A percentile compares a stretch with the other conserved stretches of the same genome.
Evolutionary conservation across 2,113 vertebrate species (phyloP).

Genomic region (Myiopsitta monachus): DNA sequence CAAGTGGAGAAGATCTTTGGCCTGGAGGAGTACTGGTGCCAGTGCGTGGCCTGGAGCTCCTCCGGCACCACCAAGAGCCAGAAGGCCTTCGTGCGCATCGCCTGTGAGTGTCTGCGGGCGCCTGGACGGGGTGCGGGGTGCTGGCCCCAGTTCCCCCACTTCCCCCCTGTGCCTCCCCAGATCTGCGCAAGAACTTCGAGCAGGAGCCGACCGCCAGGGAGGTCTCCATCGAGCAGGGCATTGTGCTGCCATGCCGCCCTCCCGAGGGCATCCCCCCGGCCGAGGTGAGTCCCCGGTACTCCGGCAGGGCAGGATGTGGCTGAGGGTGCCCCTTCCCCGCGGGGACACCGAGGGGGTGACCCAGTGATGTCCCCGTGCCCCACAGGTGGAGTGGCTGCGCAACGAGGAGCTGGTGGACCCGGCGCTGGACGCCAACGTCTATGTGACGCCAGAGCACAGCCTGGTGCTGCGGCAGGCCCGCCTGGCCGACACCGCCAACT

Average conservation of each 20-base stretch:
- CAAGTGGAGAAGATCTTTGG: conserved; percentile 99
- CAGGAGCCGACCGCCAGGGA: conserved; percentile 92
- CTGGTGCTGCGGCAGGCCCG: conserved; percentile 93
- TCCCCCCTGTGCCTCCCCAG: conserved; percentile 66
- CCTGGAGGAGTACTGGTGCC: conserved; percentile 97
- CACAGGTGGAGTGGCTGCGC: conserved; percentile 95
- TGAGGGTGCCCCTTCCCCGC: background rate
- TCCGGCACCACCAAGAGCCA: conserved; percentile 98
- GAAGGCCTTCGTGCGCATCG: conserved; percentile 93
- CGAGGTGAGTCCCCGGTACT: conserved; percentile 79
- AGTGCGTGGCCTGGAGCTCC: conserved; percentile 98
- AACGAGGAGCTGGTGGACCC: conserved; percentile 94
- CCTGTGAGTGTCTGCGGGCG: conserved; percentile 82
- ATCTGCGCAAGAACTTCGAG: conserved; percentile 98
- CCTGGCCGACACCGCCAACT: conserved; percentile 95
- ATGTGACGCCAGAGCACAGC: conserved; percentile 90
- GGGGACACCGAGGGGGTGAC: background rate
- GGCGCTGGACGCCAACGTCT: conserved; percentile 86
- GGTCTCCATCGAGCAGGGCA: conserved; percentile 93
- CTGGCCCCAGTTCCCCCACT: background rate
- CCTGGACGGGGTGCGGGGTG: rapidly evolving
- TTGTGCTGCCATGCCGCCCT: conserved; percentile 91
- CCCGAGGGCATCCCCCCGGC: conserved; percentile 93
- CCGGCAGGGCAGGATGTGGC: background rate
- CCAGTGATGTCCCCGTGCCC: background rate